Conservation (phyloP, 2,888 invertebrate genomes). For the Tineola bisselliella region DNA sequence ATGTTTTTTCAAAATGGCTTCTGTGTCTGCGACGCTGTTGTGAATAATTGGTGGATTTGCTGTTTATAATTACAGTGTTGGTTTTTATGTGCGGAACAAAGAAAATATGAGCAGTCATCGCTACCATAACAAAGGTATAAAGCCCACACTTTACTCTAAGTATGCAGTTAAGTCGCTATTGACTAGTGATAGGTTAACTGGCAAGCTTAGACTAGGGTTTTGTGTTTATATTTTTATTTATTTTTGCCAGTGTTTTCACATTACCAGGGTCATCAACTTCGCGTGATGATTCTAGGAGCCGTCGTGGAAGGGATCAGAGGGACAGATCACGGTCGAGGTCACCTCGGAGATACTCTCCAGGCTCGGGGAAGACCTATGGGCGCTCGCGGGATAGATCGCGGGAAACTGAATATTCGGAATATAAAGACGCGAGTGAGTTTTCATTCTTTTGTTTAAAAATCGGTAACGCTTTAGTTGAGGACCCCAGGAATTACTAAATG, state of each 20-base stretch:
- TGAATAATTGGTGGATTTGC: neutral
- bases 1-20: neutral
- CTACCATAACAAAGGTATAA: constrained; percentile 42
- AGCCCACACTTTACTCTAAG: neutral
- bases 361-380: neutral
- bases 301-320: constrained; percentile 24
- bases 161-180: neutral
- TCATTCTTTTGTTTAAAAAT: neutral
- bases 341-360: constrained; percentile 24
- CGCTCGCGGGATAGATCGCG: neutral
- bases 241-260: constrained; percentile 80
- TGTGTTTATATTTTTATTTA: constrained; percentile 39
- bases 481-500: too few species aligned
- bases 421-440: neutral
- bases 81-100: neutral
- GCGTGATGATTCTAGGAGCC: constrained; percentile 64
- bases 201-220: constrained; percentile 14
- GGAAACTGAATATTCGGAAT: neutral
- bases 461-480: too few species aligned
- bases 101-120: constrained; percentile 38
- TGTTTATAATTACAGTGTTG: too few species aligned
- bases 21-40: neutral
- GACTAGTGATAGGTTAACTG: neutral
- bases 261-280: constrained; percentile 75
- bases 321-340: constrained; percentile 39